A percentile compares a stretch with the other conserved stretches of the same genome.
These are phyloP conservation scores for Fistularia commersonii DNA, from an alignment of 2,797 vertebrate species.

Conservation along the genomic window DNA sequence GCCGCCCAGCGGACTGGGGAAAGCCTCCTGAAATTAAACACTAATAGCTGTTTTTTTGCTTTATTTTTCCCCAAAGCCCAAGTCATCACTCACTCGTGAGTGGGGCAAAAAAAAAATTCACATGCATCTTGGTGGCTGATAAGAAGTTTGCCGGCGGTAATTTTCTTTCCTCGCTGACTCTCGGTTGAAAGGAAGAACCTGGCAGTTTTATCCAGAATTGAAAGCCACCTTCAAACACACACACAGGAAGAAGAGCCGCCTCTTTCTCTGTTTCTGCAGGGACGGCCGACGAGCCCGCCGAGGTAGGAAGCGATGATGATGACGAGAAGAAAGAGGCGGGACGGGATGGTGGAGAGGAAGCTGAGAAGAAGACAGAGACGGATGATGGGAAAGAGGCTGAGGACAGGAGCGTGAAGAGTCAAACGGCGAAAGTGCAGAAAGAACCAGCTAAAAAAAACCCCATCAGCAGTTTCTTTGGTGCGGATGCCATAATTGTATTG, in stretches of 20 bases:
- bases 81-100: too few relatives aligned
- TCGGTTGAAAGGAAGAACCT: slow-evolving; percentile 32
- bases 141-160: slow-evolving; percentile 40
- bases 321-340: slow-evolving; percentile 8
- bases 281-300: slow-evolving; percentile 56
- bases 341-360: slow-evolving; percentile 40
- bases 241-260: slow-evolving; percentile 39
- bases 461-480: slow-evolving; percentile 87
- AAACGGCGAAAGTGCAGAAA: slow-evolving; percentile 39
- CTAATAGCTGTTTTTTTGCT: too few relatives aligned
- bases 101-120: too few relatives aligned
- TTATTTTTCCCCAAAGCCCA: too few relatives aligned
- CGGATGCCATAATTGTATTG: slow-evolving; percentile 56
- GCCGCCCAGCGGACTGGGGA: too few relatives aligned
- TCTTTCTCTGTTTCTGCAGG: slow-evolving; percentile 43
- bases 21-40: too few relatives aligned
- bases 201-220: slow-evolving; percentile 34
- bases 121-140: too few relatives aligned
- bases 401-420: slow-evolving; percentile 48
- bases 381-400: slow-evolving; percentile 46
- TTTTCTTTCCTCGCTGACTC: slow-evolving; percentile 21
- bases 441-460: slow-evolving; percentile 60
- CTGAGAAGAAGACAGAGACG: slow-evolving; percentile 35
- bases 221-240: slow-evolving; percentile 42
- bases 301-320: slow-evolving; percentile 36